Evolutionary conservation across 2,888 invertebrate species (phyloP).

Genomic region (Euproctis similis): DNA sequence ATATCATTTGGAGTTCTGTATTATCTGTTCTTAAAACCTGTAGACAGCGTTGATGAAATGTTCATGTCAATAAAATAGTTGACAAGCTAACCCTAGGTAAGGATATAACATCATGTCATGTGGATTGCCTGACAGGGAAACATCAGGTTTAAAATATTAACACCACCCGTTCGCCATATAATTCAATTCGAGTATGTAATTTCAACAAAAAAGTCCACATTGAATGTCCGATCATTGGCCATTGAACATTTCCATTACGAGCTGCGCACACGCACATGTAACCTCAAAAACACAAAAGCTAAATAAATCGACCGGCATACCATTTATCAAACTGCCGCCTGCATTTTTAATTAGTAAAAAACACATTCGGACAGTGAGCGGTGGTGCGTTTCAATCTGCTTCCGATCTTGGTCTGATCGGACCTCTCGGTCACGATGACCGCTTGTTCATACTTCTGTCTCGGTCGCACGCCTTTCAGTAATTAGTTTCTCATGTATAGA

Average conservation of each 20-base stretch:
- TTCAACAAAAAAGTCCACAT: slow-evolving; percentile 25
- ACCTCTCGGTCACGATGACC: slow-evolving; percentile 30
- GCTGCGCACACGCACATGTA: slow-evolving; percentile 30
- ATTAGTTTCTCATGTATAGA: slow-evolving; percentile 68
- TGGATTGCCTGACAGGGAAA: too few species aligned
- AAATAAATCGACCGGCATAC: slow-evolving; percentile 57
- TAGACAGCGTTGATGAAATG: too few species aligned
- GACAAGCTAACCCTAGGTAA: too few species aligned
- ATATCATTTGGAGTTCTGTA: too few species aligned
- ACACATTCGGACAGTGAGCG: slow-evolving; percentile 62
- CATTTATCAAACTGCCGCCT: slow-evolving; percentile 56
- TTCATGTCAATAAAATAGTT: too few species aligned
- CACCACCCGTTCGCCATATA: too few species aligned
- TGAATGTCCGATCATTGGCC: slow-evolving; percentile 17
- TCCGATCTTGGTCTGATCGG: slow-evolving; percentile 51
- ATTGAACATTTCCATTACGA: slow-evolving; percentile 26
- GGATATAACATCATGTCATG: too few species aligned
- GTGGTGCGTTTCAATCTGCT: slow-evolving; percentile 68
- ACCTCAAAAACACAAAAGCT: slow-evolving; percentile 34
- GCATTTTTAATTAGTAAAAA: slow-evolving; percentile 71
- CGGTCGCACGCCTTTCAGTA: slow-evolving; percentile 40
- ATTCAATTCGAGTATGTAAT: too few species aligned
- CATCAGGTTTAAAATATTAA: too few species aligned
- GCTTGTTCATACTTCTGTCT: slow-evolving; percentile 21
- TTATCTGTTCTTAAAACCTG: too few species aligned